A percentile compares a stretch with the other conserved stretches of the same genome.
Conservation (phyloP, 2,797 vertebrate species). For the Muscicapa comitata region DNA sequence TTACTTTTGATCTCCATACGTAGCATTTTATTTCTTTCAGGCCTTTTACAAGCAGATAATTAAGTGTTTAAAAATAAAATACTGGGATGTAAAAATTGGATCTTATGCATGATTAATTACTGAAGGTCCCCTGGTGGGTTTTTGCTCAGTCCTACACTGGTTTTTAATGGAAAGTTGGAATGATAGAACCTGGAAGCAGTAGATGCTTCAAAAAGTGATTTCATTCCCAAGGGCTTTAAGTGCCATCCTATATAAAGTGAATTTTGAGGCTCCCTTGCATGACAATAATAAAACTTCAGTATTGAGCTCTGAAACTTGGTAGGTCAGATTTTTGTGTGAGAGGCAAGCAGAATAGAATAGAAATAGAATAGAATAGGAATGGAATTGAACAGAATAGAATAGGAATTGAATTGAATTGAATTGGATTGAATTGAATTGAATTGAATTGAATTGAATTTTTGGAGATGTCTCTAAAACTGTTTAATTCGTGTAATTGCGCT, state of each 20-base stretch:
- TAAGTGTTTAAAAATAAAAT: slow-evolving; percentile 28
- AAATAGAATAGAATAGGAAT: not conserved
- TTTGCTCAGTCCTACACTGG: not conserved
- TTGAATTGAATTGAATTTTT: not conserved
- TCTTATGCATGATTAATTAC: not conserved
- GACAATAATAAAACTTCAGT: not conserved
- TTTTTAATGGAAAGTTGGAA: not conserved
- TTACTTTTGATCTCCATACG: not conserved
- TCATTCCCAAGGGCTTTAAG: not conserved
- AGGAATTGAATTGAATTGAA: not conserved
- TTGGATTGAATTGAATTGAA: rapidly evolving
- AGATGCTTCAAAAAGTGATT: not conserved
- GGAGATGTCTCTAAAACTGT: not conserved
- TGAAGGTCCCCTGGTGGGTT: not conserved
- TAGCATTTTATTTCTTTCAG: not conserved
- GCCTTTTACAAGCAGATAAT: not conserved
- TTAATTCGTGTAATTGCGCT: not conserved
- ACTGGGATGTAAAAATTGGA: not conserved
- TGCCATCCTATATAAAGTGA: not conserved
- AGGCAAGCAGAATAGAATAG: not conserved
- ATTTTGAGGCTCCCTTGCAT: not conserved
- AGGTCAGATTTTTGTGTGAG: not conserved
- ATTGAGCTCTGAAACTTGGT: not conserved
- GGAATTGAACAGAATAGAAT: too few species aligned
- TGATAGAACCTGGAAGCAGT: not conserved